phyloP scores from a whole-genome alignment of 2,113 vertebrate genomes.

The Grus americana region DNA sequence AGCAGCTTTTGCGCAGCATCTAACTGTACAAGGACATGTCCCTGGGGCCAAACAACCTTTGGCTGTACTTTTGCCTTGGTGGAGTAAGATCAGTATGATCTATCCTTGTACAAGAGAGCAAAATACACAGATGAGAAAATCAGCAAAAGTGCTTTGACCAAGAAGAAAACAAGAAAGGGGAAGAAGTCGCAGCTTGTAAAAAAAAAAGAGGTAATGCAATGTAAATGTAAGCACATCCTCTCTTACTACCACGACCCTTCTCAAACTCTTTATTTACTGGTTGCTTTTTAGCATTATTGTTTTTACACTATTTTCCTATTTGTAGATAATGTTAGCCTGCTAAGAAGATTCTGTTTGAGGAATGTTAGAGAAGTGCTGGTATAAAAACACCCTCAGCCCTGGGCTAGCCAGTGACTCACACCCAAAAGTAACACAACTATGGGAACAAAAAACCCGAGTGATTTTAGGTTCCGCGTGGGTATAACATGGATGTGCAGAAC shows the following conservation, averaged over 20 bases:
- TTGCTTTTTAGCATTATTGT: neutral
- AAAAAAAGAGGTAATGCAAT: neutral
- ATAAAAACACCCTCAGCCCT: neutral
- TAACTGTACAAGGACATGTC: neutral
- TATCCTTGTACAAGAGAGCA: neutral
- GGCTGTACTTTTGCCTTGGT: conserved; percentile 28
- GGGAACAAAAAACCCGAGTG: neutral
- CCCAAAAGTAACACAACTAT: neutral
- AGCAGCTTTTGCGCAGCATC: conserved; percentile 15
- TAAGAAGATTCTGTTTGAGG: neutral
- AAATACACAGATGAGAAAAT: neutral
- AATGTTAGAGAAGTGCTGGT: neutral
- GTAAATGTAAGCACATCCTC: neutral
- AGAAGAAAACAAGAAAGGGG: neutral
- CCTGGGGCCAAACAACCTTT: neutral
- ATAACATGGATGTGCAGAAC: neutral
- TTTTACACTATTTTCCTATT: neutral
- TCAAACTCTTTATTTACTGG: neutral
- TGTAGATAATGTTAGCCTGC: neutral
- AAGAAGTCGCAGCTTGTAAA: neutral
- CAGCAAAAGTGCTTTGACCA: neutral
- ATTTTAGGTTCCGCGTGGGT: neutral
- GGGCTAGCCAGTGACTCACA: neutral
- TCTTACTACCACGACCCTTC: neutral
- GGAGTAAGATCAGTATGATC: neutral